A percentile compares a stretch with the other conserved stretches of the same genome.
These are phyloP conservation scores for Sula dactylatra DNA, from an alignment of 2,113 vertebrate genomes.

Conservation along the genomic window DNA sequence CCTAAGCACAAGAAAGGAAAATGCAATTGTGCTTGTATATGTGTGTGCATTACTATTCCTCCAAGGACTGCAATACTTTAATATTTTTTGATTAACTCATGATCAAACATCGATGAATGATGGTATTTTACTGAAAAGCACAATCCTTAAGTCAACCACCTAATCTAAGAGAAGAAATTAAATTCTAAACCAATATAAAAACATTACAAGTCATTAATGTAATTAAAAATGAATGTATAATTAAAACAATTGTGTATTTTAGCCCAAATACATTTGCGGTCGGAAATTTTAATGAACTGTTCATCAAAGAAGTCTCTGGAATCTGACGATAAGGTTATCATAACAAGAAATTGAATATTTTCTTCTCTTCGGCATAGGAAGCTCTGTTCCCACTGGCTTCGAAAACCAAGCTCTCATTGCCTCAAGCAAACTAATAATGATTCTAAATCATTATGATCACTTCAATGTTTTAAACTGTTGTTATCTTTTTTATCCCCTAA, in stretches of 20 bases:
- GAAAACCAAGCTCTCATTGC: constrained; percentile 76
- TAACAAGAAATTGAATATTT: constrained; percentile 80
- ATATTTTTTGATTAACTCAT: constrained; percentile 77
- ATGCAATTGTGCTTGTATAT: not conserved
- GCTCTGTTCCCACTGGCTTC: constrained; percentile 70
- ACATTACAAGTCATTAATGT: constrained; percentile 85
- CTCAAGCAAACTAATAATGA: constrained; percentile 83
- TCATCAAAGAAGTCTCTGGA: constrained; percentile 81
- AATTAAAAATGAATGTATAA: constrained; percentile 87
- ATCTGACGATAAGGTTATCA: constrained; percentile 80
- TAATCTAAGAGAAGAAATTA: constrained; percentile 84
- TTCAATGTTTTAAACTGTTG: constrained; percentile 83
- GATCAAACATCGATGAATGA: constrained; percentile 84
- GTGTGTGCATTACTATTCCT: constrained; percentile 41
- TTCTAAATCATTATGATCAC: constrained; percentile 82
- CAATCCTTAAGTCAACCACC: constrained; percentile 81
- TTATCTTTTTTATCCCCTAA: constrained; percentile 85
- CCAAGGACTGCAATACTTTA: constrained; percentile 61
- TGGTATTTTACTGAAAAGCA: constrained; percentile 78
- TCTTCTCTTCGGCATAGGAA: constrained; percentile 67
- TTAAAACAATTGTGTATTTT: constrained; percentile 88
- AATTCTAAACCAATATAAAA: constrained; percentile 86
- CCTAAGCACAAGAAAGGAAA: not conserved
- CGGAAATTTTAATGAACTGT: constrained; percentile 84
- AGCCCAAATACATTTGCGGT: constrained; percentile 80